Evolutionary conservation across 1,140 invertebrate genomes (phyloP), one percentile per base, ranked within the genome.

Genomic region (Stenopsyche tienmushanensis): DNA sequence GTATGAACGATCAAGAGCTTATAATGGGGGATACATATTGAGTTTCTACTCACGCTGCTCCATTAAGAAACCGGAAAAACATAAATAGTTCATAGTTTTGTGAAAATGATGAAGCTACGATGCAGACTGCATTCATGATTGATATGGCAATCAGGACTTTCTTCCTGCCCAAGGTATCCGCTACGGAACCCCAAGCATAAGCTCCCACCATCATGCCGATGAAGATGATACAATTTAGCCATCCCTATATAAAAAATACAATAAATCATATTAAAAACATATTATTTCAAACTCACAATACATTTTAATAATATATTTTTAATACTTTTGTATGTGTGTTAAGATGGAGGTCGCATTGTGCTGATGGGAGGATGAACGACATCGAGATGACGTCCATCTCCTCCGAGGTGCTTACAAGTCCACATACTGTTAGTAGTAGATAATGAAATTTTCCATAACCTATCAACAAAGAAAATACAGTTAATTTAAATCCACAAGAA

Each of bases 321-420:
- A 25, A 25, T 74, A 80, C 80, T 77, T 94, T 96, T 50, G 91
- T 90, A 55, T 87, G 82, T 15, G 93, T 93, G 71, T 88, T 89
- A 73, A 97, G 85, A 44, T 93, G 80, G 72, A 97, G 83, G 79
- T 97, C 94, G 84, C 93, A 95, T 80, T 94, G 88, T 54, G 94
- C 93, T 68, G 92, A 92, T 34, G 94, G 94, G 47, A 97, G 79
- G 73, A 97, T 91, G 83, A 96, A 96, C 57, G 93, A 93, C 88
- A 94, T 92, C 50, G 93, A 94, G 72, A 95, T 93, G 77, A 97
- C 90, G 80, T 96, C 94, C 86, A 97, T 94, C 81, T 96, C 93
- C 83, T 97, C 93, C 75, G 91, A 94, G 44, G 93, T 94, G 79
- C 93, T 93, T 72, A 95, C 93, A 80, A 94, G 90, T 62, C 94